Evolutionary conservation across 2,888 invertebrate species (phyloP).

Genomic region (Allophyes oxyacanthae): DNA sequence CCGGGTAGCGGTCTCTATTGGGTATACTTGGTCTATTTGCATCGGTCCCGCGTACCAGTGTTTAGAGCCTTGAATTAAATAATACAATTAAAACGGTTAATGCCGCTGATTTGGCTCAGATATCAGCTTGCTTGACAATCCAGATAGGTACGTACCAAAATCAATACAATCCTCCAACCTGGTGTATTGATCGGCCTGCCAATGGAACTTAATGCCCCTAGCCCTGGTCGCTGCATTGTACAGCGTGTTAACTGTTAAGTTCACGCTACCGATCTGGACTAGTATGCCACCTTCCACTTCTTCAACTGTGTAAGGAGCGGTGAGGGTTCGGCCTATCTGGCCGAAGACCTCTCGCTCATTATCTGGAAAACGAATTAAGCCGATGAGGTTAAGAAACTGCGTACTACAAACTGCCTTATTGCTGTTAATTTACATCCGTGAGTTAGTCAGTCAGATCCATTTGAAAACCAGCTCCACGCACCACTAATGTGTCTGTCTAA

Average conservation of each 20-base stretch:
- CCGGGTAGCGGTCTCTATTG: conserved; percentile 87
- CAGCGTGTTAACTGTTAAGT: conserved; percentile 72
- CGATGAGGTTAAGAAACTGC: too few species aligned
- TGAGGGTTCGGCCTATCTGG: conserved; percentile 78
- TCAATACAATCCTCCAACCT: conserved; percentile 86
- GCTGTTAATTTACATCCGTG: too few species aligned
- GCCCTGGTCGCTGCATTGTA: conserved; percentile 67
- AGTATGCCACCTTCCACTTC: conserved; percentile 73
- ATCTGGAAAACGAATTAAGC: conserved; percentile 51
- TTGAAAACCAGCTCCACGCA: too few species aligned
- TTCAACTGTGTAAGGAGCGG: conserved; percentile 65
- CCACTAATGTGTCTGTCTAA: too few species aligned
- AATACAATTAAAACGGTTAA: too few species aligned
- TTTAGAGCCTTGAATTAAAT: conserved; percentile 67
- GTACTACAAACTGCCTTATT: too few species aligned
- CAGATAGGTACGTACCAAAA: conserved; percentile 69
- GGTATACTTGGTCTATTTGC: conserved; percentile 89
- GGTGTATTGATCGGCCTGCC: conserved; percentile 68
- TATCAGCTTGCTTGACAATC: not conserved
- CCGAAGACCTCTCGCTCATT: conserved; percentile 65
- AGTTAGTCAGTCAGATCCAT: too few species aligned
- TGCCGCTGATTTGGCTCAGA: too few species aligned
- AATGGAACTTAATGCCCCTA: conserved; percentile 76
- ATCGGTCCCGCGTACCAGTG: conserved; percentile 93
- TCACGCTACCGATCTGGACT: conserved; percentile 69